Evolutionary conservation across 2,888 invertebrate species (phyloP).

Genomic region (Pseudeuparius sepicola): DNA sequence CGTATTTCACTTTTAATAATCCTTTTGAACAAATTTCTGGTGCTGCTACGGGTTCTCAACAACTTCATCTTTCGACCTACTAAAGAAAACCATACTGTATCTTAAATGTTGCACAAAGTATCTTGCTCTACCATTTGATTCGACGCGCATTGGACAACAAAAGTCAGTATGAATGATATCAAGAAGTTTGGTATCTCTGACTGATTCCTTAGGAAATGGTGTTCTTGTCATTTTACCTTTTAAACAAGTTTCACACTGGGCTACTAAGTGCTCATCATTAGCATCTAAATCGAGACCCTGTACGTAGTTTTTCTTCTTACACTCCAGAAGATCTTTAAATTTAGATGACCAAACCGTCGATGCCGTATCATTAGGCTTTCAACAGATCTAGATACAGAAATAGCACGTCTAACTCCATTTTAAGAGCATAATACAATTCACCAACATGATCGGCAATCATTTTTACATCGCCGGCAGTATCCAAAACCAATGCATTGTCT

Average conservation of each 20-base stretch:
- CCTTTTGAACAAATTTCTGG: no score
- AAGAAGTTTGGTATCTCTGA: not conserved
- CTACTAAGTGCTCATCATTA: no score
- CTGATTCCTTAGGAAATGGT: constrained; percentile 6
- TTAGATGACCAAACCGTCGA: not conserved
- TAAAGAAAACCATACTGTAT: constrained; percentile 3
- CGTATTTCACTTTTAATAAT: no score
- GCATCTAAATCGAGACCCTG: no score
- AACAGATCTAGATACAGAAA: not conserved
- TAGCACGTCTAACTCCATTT: not conserved
- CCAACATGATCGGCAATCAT: constrained; percentile 13
- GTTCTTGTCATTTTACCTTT: constrained; percentile 9
- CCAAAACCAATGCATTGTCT: constrained; percentile 14
- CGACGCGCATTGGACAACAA: constrained; percentile 2
- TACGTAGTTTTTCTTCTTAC: no score
- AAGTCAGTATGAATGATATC: constrained; percentile 5
- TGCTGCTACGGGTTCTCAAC: no score
- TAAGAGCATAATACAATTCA: constrained; percentile 13
- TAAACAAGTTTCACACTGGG: constrained; percentile 1
- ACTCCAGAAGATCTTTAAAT: constrained; percentile 1
- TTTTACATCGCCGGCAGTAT: constrained; percentile 8
- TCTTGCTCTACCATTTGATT: constrained; percentile 2
- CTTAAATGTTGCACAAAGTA: constrained; percentile 1
- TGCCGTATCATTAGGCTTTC: constrained; percentile 1
- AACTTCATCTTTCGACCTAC: constrained; percentile 5